Conservation (phyloP, 2,888 invertebrate species). For the Rhingia rostrata region DNA sequence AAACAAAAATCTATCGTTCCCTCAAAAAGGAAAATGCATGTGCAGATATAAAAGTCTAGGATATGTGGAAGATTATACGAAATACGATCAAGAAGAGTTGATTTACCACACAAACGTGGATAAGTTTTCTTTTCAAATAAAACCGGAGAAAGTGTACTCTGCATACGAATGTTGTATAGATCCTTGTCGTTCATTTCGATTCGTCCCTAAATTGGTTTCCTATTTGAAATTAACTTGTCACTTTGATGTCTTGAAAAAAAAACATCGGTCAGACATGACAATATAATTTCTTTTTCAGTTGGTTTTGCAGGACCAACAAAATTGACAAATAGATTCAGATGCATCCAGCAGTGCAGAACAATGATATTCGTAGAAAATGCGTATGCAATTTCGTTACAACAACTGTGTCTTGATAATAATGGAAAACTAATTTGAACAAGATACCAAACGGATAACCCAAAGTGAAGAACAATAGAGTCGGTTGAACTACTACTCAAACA, state of each 20-base stretch:
- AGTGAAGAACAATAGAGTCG: no score
- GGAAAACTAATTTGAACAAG: constrained; percentile 3
- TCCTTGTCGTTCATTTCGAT: background rate
- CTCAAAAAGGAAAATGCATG: constrained; percentile 9
- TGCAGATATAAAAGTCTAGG: constrained; percentile 6
- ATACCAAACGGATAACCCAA: no score
- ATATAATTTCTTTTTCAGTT: background rate
- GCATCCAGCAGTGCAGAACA: constrained; percentile 2
- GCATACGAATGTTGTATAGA: background rate
- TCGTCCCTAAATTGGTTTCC: background rate
- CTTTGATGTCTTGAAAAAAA: background rate
- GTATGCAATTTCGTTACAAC: background rate
- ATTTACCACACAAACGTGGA: constrained; percentile 3
- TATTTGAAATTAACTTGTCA: constrained; percentile 14
- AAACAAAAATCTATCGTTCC: constrained; percentile 24
- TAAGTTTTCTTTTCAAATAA: background rate
- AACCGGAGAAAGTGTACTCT: background rate
- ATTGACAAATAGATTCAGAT: constrained; percentile 5
- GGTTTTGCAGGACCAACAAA: constrained; percentile 1
- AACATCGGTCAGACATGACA: background rate
- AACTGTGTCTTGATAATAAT: constrained; percentile 16
- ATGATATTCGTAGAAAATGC: constrained; percentile 18
- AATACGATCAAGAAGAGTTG: constrained; percentile 5
- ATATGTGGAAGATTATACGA: background rate
- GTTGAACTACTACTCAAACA: no score